Percentiles rank a stretch among this genome's conserved stretches.
phyloP scores from a whole-genome alignment of 2,888 invertebrate species.

The Eumacrocentrus americanus region DNA sequence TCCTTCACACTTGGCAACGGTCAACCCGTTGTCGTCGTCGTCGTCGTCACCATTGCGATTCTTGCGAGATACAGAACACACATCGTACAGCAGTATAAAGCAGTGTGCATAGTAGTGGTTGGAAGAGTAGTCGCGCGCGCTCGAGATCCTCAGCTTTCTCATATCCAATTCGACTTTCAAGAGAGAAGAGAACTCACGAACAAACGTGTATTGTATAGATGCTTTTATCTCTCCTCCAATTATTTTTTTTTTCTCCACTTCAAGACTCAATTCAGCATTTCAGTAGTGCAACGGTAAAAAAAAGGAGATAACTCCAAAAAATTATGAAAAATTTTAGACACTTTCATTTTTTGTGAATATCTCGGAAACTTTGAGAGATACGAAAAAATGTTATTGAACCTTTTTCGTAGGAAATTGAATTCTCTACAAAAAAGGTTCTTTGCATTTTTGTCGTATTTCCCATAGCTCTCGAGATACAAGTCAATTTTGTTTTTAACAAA shows the following conservation, averaged over 20 bases:
- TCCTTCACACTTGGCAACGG: slow-evolving; percentile 43
- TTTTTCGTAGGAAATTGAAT: too few species aligned
- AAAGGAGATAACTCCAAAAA: slow-evolving; percentile 6
- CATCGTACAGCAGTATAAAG: background rate
- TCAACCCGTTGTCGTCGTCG: slow-evolving; percentile 26
- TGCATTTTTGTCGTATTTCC: too few species aligned
- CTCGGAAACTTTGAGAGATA: too few species aligned
- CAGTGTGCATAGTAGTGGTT: background rate
- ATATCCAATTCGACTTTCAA: slow-evolving; percentile 11
- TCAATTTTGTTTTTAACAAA: too few species aligned
- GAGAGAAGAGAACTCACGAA: background rate
- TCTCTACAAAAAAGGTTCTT: too few species aligned
- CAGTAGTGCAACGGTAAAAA: background rate
- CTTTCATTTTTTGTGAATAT: too few species aligned
- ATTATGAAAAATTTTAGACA: background rate
- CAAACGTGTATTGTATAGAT: background rate
- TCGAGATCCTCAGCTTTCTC: slow-evolving; percentile 5
- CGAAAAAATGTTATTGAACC: too few species aligned
- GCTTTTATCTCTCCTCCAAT: background rate
- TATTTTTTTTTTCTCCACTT: too few species aligned
- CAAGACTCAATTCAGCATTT: background rate
- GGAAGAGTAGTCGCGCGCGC: background rate
- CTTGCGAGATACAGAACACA: background rate
- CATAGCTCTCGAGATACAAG: too few species aligned
- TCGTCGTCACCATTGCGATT: slow-evolving; percentile 5